Evolutionary conservation across 1,140 invertebrate species (phyloP).

Genomic region (Linepithema humile): DNA sequence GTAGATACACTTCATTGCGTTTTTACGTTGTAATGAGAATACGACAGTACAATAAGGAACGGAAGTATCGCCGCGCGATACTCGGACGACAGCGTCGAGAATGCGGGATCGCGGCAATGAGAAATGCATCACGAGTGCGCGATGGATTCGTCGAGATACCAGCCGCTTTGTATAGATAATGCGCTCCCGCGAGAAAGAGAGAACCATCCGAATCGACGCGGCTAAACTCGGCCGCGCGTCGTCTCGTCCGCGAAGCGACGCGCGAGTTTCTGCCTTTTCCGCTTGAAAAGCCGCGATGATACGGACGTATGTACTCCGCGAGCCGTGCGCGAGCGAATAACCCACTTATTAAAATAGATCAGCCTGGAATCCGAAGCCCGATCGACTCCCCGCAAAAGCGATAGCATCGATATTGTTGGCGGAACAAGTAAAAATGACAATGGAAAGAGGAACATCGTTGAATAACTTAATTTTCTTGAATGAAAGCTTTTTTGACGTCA

Average conservation of each 20-base stretch:
- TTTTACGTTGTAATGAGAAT: slow-evolving; percentile 21
- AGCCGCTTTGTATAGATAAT: slow-evolving; percentile 48
- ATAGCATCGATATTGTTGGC: slow-evolving; percentile 3
- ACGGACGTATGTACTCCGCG: neutral
- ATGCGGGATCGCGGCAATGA: slow-evolving; percentile 21
- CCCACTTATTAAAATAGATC: slow-evolving; percentile 59
- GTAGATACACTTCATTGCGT: neutral
- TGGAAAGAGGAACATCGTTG: neutral
- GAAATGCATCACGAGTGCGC: slow-evolving; percentile 47
- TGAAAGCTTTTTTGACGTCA: too few relatives aligned
- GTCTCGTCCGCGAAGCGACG: neutral
- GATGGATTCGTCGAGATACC: slow-evolving; percentile 47
- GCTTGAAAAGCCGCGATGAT: slow-evolving; percentile 50
- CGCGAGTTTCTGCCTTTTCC: slow-evolving; percentile 53
- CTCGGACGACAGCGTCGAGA: neutral
- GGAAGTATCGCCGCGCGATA: too few relatives aligned
- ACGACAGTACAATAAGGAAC: too few relatives aligned
- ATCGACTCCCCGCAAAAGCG: slow-evolving; percentile 3
- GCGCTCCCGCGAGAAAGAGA: slow-evolving; percentile 49
- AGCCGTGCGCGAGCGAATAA: slow-evolving; percentile 14
- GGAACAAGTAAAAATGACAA: neutral
- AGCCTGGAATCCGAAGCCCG: slow-evolving; percentile 29
- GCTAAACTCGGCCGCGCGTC: slow-evolving; percentile 46
- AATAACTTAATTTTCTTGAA: neutral
- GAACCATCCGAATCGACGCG: slow-evolving; percentile 46